phyloP scores from a whole-genome alignment of 1,140 invertebrate species.

The Diplogasteroides magnus region DNA sequence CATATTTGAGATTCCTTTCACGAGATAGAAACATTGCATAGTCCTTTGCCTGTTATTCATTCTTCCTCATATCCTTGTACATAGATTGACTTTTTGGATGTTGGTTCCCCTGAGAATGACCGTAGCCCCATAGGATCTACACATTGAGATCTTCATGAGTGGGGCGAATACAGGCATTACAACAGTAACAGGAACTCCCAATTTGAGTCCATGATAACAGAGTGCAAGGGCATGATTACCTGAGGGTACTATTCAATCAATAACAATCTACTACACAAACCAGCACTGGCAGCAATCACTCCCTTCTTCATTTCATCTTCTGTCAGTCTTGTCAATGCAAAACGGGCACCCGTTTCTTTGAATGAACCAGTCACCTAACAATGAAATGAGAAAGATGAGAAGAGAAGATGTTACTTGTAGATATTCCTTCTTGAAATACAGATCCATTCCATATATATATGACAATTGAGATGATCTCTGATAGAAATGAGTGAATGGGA shows the following conservation, averaged over 20 bases:
- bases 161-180: conserved; percentile 85
- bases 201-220: conserved; percentile 75
- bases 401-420: conserved; percentile 66
- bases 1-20: conserved; percentile 70
- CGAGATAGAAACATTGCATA: conserved; percentile 71
- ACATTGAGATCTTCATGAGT: conserved; percentile 86
- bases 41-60: conserved; percentile 64
- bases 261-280: neutral
- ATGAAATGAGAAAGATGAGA: no score
- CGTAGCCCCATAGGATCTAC: conserved; percentile 73
- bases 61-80: neutral
- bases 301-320: conserved; percentile 68
- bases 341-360: conserved; percentile 83
- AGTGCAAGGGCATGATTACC: conserved; percentile 85
- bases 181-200: conserved; percentile 79
- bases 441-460: conserved; percentile 70
- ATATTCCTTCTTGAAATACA: conserved; percentile 88
- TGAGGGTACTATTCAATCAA: neutral
- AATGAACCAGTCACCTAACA: conserved; percentile 76
- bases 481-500: conserved; percentile 12
- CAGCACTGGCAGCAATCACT: conserved; percentile 80
- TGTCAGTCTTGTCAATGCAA: conserved; percentile 72
- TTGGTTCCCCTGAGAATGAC: conserved; percentile 77
- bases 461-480: conserved; percentile 63
- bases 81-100: conserved; percentile 67